phyloP scores from a whole-genome alignment of 2,113 vertebrate genomes.

The Poeciliopsis turrubarensis region DNA sequence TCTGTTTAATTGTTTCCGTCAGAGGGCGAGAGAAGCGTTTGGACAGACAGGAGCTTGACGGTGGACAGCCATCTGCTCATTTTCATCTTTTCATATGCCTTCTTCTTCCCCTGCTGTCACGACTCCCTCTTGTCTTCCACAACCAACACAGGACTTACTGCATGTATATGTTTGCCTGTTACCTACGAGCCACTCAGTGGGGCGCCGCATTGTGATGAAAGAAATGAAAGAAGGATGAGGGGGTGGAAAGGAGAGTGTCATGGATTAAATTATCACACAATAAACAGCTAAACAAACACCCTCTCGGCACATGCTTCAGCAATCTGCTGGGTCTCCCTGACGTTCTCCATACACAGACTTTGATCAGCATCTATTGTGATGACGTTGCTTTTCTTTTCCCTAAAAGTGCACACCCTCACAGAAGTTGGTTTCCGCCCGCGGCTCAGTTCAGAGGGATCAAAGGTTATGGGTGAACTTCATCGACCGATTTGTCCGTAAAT shows the following conservation, averaged over 20 bases:
- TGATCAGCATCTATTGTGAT: conserved; percentile 65
- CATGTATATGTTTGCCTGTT: conserved; percentile 29
- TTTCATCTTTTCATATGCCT: conserved; percentile 40
- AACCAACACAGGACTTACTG: conserved; percentile 39
- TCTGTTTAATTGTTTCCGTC: conserved; percentile 12
- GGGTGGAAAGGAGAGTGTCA: conserved; percentile 47
- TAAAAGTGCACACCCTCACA: conserved; percentile 42
- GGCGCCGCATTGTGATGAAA: conserved; percentile 59
- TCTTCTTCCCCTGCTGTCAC: conserved; percentile 31
- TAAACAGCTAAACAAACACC: conserved; percentile 20
- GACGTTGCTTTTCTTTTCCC: conserved; percentile 52
- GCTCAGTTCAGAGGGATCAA: conserved; percentile 48
- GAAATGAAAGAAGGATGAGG: conserved; percentile 55
- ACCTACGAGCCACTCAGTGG: conserved; percentile 62
- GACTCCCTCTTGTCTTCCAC: conserved; percentile 31
- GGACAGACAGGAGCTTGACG: conserved; percentile 58
- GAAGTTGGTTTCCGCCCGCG: conserved; percentile 18
- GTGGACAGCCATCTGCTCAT: conserved; percentile 67
- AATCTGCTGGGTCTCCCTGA: conserved; percentile 43
- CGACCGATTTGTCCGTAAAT: conserved; percentile 37
- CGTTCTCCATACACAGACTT: conserved; percentile 40
- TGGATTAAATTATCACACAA: conserved; percentile 49
- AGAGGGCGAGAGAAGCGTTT: conserved; percentile 22
- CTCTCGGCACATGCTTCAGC: conserved; percentile 27
- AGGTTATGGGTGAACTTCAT: conserved; percentile 52